Evolutionary conservation across 2,888 invertebrate species (phyloP), one percentile per base, ranked within the genome.

Genomic region (Argyresthia goedartella): DNA sequence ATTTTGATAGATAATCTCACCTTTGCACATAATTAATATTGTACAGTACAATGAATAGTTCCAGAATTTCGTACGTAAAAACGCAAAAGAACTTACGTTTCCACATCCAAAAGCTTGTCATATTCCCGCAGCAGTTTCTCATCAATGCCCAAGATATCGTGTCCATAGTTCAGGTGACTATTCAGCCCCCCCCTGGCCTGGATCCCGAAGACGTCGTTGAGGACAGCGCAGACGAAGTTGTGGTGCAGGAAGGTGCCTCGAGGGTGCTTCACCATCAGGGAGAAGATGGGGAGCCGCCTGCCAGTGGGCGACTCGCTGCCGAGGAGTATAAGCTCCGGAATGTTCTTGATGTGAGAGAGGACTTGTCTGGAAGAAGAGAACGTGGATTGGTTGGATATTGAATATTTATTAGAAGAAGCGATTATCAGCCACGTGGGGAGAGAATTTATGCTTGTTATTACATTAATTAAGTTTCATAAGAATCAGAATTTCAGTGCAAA

Each of bases 121-220:
- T 94, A 95, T 61, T 92, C 90, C 59, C 88, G 89, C 8, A 95
- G 91, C 14, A 95, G 84, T 59, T 91, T 89, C 58, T 91, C 91
- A 63, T 93, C 92, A 56, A 97, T 95, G 10, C 96, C 96, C 53
- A 97, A 84, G 14, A 96, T 82, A 75, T 94, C 93, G 73, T 95
- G 92, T 3, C 94, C 95, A 68, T 96, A 96, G 52, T 93, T 92
- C 51, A 94, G 91, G 48, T 95, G 94, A 74, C 95, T 95, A 13
- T 92, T 91, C 63, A 93, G 89, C 0, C 94, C 94, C 0, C 93
- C 92, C 56, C 94, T 87, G 0, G 93, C 93, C 77, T 96, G 96
- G 52, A 97, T 95, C 0, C 97, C 97, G 71, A 96, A 97, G 33
- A 97, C 91, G 67, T 97, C 96, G 68, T 96, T 97, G 46, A 97